A percentile compares a stretch with the other conserved stretches of the same genome.
These are phyloP conservation scores for Baronia brevicornis DNA, from an alignment of 2,888 invertebrate species.

Conservation along the genomic window DNA sequence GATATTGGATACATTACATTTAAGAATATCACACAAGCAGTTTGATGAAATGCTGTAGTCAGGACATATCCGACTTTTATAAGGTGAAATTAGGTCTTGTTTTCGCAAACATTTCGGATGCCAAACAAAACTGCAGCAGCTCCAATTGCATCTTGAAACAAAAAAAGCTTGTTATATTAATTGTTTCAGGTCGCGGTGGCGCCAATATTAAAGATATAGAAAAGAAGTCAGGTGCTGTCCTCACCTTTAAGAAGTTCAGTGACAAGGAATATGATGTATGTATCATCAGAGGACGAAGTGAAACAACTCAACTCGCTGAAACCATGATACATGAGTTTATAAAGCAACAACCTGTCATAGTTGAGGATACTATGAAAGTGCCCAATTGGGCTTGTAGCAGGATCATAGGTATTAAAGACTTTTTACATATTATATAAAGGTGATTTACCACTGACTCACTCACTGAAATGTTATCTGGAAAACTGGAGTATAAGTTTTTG, in stretches of 20 bases:
- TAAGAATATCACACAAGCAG: too few species aligned
- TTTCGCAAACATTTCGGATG: too few species aligned
- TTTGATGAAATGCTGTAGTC: too few species aligned
- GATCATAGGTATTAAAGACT: conserved; percentile 77
- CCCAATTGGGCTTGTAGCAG: conserved; percentile 80
- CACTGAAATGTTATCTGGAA: too few species aligned
- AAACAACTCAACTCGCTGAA: conserved; percentile 83
- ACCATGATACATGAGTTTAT: conserved; percentile 79
- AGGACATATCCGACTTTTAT: too few species aligned
- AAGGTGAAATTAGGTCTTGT: too few species aligned
- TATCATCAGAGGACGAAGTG: conserved; percentile 80
- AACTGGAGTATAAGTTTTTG: too few species aligned
- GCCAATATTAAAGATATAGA: conserved; percentile 85
- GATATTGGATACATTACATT: too few species aligned
- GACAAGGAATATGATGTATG: conserved; percentile 80
- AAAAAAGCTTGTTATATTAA: neutral
- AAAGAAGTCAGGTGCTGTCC: conserved; percentile 79
- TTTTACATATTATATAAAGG: neutral
- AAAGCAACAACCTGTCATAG: conserved; percentile 80
- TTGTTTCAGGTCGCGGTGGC: conserved; percentile 78
- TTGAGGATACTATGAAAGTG: conserved; percentile 80
- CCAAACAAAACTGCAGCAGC: too few species aligned
- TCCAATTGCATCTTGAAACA: neutral
- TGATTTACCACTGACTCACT: too few species aligned
- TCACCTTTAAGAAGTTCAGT: conserved; percentile 65